Base-by-base conservation (phyloP, 2,888 invertebrate genomes). In the Phymatocera aterrima region DNA sequence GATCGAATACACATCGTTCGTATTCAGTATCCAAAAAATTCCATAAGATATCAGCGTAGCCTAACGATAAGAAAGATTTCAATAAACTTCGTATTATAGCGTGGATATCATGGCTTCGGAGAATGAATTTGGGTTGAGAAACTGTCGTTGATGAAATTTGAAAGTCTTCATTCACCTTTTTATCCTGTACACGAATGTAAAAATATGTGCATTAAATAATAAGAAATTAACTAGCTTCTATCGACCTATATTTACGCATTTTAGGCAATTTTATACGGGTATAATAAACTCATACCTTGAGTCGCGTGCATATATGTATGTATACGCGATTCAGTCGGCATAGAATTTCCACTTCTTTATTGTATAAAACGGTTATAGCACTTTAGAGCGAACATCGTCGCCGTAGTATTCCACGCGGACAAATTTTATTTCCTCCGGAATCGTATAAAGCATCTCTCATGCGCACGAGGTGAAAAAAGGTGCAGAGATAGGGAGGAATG, bases 341-440 rank as follows among this genome's bases (percentile, higher is more conserved):
- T 8, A 61, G 61, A 64, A 68, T 21, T 46, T 43, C 68, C 24
- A 51, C n/a, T 28, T 51, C 34, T 31, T 8, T 72, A 21, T 51
- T 51, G 21, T 51, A 68, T n/a, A 72, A 64, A 6, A 48, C 31
- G 6, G 48, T 48, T 51, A 51, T 1, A 34, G 18, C 18, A 72
- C 51, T 72, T 51, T 28, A 48, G 72, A 34, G 60, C 60, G 15
- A 31, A 77, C 2, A 18, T 28, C 77, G 48, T 15, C 21, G 24
- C 6, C 18, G 15, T 43, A 21, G 61, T 64, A 24, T 43, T 31
- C 31, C 48, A 72, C 18, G 72, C 21, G 48, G 51, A 51, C 48
- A 34, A 72, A 72, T 72, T 51, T 72, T 72, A 72, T 51, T 51
- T 72, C 72, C 34, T 72, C n/a, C 34, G 34, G 24, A 72, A 72